phyloP scores from a whole-genome alignment of 2,888 invertebrate species.

The Thereva nobilitata region DNA sequence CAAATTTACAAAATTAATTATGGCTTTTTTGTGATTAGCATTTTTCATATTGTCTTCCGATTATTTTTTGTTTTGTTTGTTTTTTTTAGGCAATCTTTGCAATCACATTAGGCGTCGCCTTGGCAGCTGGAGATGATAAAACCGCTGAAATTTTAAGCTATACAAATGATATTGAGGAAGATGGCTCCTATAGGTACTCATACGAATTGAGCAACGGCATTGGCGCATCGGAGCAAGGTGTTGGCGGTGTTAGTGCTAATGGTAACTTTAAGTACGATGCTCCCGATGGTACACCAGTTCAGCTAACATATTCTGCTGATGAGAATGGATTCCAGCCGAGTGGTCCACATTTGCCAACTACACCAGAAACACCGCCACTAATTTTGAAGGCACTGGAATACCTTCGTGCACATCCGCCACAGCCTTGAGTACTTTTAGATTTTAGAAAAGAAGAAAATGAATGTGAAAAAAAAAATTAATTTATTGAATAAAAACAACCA shows the following conservation, averaged over 20 bases:
- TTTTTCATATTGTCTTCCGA: not conserved
- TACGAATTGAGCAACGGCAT: not conserved
- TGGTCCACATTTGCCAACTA: not conserved
- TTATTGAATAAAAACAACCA: too few species aligned
- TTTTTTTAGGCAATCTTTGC: not conserved
- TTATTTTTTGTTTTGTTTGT: not conserved
- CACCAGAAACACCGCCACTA: not conserved
- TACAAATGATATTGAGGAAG: not conserved
- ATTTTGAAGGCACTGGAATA: not conserved
- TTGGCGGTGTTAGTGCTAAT: not conserved
- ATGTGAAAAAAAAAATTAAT: too few species aligned
- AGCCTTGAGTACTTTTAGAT: too few species aligned
- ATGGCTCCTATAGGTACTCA: not conserved
- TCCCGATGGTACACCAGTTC: not conserved
- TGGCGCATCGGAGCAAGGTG: constrained; percentile 1
- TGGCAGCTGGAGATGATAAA: not conserved
- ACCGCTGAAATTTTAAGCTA: not conserved
- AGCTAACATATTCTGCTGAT: not conserved
- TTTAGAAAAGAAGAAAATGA: too few species aligned
- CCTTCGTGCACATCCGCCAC: not conserved
- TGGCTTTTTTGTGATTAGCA: not conserved
- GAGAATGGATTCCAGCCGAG: not conserved
- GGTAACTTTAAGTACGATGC: not conserved
- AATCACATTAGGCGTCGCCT: not conserved
- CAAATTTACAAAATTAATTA: too few species aligned